phyloP scores from a whole-genome alignment of 2,888 invertebrate species.

The Brachynemurus nebulosus region DNA sequence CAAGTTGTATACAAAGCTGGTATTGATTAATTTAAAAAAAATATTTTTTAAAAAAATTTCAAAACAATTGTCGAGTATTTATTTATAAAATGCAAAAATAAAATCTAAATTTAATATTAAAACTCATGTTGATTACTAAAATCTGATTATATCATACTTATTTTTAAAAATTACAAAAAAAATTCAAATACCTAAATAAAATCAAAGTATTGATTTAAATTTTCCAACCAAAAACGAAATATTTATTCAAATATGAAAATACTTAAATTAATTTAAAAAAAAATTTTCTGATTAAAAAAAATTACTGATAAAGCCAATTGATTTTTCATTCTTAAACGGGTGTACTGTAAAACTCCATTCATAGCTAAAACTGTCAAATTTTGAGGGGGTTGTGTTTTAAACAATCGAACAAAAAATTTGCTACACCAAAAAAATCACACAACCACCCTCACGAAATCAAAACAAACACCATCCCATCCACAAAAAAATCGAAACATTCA shows the following conservation, averaged over 20 bases:
- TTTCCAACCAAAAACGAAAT: no score
- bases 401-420: background rate
- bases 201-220: no score
- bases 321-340: slow-evolving; percentile 4
- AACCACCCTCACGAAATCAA: background rate
- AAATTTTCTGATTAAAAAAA: background rate
- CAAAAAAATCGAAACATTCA: background rate
- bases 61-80: no score
- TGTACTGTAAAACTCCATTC: slow-evolving; percentile 4
- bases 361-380: slow-evolving; percentile 6
- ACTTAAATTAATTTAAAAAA: no score
- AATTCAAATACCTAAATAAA: background rate
- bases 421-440: background rate
- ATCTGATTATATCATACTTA: background rate
- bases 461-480: background rate
- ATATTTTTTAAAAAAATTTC: no score
- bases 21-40: no score
- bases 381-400: background rate
- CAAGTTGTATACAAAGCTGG: no score
- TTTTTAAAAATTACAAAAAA: background rate
- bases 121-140: no score
- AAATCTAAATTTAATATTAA: no score
- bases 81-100: no score
- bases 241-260: no score
- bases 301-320: slow-evolving; percentile 1